Evolutionary conservation across 2,888 invertebrate species (phyloP).

Genomic region (Chrysolina oricalcia): DNA sequence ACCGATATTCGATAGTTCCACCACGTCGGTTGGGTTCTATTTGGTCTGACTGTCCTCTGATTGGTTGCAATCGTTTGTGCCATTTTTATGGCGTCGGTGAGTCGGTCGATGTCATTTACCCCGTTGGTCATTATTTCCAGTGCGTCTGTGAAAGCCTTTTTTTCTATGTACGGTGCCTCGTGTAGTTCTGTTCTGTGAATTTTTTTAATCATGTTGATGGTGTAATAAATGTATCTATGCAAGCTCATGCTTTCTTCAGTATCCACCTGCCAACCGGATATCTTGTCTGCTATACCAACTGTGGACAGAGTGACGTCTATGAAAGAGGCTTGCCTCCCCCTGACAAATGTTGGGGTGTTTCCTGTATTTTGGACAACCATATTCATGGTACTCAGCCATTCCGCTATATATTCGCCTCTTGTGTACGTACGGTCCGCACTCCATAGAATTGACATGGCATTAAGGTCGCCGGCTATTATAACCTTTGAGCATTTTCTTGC

Average conservation of each 20-base stretch:
- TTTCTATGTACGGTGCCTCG: not conserved
- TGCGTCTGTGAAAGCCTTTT: not conserved
- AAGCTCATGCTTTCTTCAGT: not conserved
- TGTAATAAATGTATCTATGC: not conserved
- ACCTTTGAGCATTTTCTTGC: no score
- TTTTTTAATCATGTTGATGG: not conserved
- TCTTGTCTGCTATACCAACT: not conserved
- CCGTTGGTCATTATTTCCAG: not conserved
- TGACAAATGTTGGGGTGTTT: not conserved
- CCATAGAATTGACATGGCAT: conserved; percentile 4
- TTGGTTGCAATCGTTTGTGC: not conserved
- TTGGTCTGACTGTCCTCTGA: no score
- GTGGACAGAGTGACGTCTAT: not conserved
- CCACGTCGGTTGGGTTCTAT: no score
- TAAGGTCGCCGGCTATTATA: conserved; percentile 26
- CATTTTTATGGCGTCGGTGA: not conserved
- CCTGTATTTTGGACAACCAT: not conserved
- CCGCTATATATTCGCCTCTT: not conserved
- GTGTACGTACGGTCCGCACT: not conserved
- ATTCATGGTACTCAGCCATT: not conserved
- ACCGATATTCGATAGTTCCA: no score
- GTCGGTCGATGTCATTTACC: not conserved
- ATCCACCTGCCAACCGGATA: not conserved
- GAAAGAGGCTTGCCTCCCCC: not conserved
- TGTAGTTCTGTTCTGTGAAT: not conserved